Percentiles rank a stretch among this genome's conserved stretches.
Conservation (phyloP, 2,797 vertebrate genomes). For the Ptychadena robeensis region DNA sequence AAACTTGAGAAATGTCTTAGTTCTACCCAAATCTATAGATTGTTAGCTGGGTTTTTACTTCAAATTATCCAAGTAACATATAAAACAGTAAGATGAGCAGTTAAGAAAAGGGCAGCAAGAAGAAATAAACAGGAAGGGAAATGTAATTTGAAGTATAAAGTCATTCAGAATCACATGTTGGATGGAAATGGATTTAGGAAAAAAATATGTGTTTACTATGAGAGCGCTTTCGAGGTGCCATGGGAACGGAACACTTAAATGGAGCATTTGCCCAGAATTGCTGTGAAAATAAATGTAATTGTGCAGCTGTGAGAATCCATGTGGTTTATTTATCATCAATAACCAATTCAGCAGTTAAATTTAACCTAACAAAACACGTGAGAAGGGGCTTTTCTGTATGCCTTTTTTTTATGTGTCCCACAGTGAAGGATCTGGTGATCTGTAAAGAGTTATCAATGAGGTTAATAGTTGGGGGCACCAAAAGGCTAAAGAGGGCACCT, state of each 20-base stretch:
- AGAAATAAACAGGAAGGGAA: too few relatives aligned
- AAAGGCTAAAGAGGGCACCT: too few relatives aligned
- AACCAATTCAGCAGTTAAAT: constrained; percentile 33
- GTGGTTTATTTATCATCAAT: constrained; percentile 41
- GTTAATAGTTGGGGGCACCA: too few relatives aligned
- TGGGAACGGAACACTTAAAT: constrained; percentile 37
- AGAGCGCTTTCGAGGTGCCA: constrained; percentile 13
- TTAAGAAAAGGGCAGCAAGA: too few relatives aligned
- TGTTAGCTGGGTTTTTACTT: too few relatives aligned
- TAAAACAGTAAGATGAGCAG: too few relatives aligned
- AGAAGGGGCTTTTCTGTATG: neutral
- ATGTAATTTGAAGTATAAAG: neutral
- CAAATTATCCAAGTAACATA: too few relatives aligned
- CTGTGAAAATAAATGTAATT: constrained; percentile 47
- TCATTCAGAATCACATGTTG: neutral
- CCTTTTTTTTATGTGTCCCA: neutral
- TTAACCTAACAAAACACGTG: constrained; percentile 9
- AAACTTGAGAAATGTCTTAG: too few relatives aligned
- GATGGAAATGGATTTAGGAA: neutral
- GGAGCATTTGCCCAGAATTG: constrained; percentile 40
- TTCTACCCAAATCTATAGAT: too few relatives aligned
- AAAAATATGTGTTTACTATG: neutral
- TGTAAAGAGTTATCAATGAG: too few relatives aligned
- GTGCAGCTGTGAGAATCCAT: constrained; percentile 3
- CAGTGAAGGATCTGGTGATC: too few relatives aligned